A percentile compares a stretch with the other conserved stretches of the same genome.
Conservation (phyloP, 2,888 invertebrate genomes). For the Dynastes maya region DNA sequence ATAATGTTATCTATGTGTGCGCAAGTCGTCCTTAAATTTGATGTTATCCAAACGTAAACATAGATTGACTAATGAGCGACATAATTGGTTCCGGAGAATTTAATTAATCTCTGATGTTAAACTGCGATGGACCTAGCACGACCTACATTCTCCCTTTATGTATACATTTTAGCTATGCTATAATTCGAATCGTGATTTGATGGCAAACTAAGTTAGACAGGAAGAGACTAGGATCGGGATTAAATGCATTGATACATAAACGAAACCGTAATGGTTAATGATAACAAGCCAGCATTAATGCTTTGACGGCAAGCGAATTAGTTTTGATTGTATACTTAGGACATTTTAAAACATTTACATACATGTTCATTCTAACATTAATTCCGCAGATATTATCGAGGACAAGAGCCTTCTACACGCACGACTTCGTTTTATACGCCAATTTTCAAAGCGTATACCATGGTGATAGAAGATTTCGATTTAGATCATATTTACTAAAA, state of each 20-base stretch:
- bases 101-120: slow-evolving; percentile 6
- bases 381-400: slow-evolving; percentile 4
- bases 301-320: neutral
- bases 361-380: slow-evolving; percentile 9
- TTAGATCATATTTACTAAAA: too few relatives aligned
- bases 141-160: neutral
- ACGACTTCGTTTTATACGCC: slow-evolving; percentile 22
- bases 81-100: neutral
- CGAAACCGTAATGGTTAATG: neutral
- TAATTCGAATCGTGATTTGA: neutral
- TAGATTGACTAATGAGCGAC: too few relatives aligned
- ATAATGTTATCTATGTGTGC: too few relatives aligned
- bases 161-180: neutral
- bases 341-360: neutral
- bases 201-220: neutral
- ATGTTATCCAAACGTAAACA: neutral
- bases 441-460: slow-evolving; percentile 8
- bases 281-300: neutral
- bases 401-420: neutral
- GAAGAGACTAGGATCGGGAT: neutral
- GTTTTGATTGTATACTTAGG: neutral
- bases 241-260: neutral
- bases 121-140: neutral
- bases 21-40: too few relatives aligned
- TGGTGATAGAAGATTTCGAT: too few relatives aligned